Conservation (phyloP, 2,113 vertebrate species). For the Paralichthys olivaceus region DNA sequence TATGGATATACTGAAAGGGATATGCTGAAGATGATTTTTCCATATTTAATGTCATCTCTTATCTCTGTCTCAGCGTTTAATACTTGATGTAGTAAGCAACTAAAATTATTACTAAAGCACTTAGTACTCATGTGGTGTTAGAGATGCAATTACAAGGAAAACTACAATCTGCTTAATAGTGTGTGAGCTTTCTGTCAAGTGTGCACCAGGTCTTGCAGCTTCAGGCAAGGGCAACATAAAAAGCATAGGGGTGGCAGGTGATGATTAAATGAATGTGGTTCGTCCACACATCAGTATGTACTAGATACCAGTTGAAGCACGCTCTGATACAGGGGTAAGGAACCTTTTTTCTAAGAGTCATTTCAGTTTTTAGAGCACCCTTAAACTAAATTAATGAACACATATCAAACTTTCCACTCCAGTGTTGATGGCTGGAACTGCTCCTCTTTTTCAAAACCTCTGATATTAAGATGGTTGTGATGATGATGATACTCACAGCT, state of each 20-base stretch:
- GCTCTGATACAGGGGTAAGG: neutral
- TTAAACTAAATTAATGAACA: neutral
- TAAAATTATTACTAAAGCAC: neutral
- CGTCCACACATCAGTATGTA: conserved; percentile 20
- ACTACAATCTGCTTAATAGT: conserved; percentile 8
- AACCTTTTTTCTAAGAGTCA: neutral
- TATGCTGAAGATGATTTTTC: neutral
- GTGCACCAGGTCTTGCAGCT: conserved; percentile 6
- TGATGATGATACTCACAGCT: neutral
- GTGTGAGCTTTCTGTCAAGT: conserved; percentile 13
- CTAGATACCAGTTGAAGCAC: neutral
- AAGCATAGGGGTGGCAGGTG: conserved; percentile 23
- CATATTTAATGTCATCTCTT: neutral
- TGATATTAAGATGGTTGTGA: neutral
- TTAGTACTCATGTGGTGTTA: neutral
- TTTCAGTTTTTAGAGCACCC: neutral
- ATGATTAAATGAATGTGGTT: conserved; percentile 46
- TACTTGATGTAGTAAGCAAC: neutral
- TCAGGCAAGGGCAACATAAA: conserved; percentile 12
- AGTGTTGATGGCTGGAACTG: neutral
- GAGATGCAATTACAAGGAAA: conserved; percentile 20
- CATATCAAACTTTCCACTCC: neutral
- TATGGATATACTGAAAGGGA: neutral
- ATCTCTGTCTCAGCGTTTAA: neutral
- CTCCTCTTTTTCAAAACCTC: neutral